Conservation (phyloP, 1,140 invertebrate genomes). For the Apis mellifera region DNA sequence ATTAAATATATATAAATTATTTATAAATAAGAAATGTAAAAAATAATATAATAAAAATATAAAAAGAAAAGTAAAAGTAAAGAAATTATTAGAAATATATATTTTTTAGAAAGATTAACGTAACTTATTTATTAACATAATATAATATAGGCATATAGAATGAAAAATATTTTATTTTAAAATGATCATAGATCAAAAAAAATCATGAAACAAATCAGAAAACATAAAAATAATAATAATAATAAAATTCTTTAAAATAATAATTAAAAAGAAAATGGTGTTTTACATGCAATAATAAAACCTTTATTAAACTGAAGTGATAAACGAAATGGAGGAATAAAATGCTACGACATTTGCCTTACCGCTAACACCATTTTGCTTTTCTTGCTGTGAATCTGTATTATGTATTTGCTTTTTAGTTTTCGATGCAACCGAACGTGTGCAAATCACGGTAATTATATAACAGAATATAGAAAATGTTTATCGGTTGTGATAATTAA, state of each 20-base stretch:
- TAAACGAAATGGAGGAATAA: constrained; percentile 31
- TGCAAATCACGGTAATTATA: constrained; percentile 36
- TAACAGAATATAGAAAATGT: constrained; percentile 33
- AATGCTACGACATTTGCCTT: constrained; percentile 64
- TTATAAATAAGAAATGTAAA: not conserved
- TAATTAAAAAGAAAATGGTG: not conserved
- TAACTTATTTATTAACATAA: not conserved
- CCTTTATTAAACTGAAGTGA: not conserved
- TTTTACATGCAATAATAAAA: constrained; percentile 3
- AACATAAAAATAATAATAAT: not conserved
- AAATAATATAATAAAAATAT: not conserved
- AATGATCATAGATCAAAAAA: not conserved
- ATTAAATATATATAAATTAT: not conserved
- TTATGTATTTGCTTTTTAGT: constrained; percentile 51
- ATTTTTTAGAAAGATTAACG: not conserved
- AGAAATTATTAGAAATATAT: not conserved
- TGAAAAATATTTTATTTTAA: not conserved
- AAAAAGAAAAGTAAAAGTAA: not conserved
- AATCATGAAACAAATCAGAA: not conserved
- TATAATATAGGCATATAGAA: not conserved
- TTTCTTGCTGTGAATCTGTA: constrained; percentile 59
- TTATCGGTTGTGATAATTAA: not conserved
- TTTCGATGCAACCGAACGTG: constrained; percentile 33
- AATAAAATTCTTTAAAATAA: not conserved
- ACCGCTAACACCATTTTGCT: constrained; percentile 70